These are phyloP conservation scores for Neogobius melanostomus DNA, from an alignment of 2,113 vertebrate genomes.

Conservation along the genomic window DNA sequence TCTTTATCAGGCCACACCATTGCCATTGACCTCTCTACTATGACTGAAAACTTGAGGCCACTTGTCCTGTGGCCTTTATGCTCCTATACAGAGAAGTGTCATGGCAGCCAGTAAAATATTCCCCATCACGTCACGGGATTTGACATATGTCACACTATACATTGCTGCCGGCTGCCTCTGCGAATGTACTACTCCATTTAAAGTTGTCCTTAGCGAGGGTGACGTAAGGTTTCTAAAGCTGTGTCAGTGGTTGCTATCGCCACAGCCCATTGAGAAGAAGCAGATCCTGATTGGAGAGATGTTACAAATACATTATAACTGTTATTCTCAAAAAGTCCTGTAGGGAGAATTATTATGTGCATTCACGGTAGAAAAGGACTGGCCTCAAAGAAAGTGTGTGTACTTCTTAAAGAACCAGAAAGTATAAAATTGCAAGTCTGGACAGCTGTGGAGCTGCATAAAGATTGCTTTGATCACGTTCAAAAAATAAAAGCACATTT, in stretches of 20 bases:
- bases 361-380: too few relatives aligned
- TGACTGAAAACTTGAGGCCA: slow-evolving; percentile 40
- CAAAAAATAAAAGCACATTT: not conserved
- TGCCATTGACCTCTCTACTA: slow-evolving; percentile 20
- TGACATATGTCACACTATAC: slow-evolving; percentile 27
- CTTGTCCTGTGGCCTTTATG: slow-evolving; percentile 41
- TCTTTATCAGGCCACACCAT: slow-evolving; percentile 47
- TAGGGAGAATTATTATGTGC: too few relatives aligned
- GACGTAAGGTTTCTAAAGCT: slow-evolving; percentile 25
- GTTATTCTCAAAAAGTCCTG: too few relatives aligned
- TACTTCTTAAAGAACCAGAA: not conserved
- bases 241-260: slow-evolving; percentile 9
- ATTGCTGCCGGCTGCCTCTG: slow-evolving; percentile 41
- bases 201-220: not conserved
- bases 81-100: slow-evolving; percentile 19
- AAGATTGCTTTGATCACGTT: not conserved
- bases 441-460: not conserved
- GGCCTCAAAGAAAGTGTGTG: too few relatives aligned
- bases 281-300: not conserved
- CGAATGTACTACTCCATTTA: slow-evolving; percentile 43
- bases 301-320: not conserved
- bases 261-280: not conserved
- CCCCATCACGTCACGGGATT: slow-evolving; percentile 29
- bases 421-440: not conserved
- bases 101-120: slow-evolving; percentile 33